Base-by-base conservation (phyloP, 2,113 vertebrate species). In the Ascaphus truei region DNA sequence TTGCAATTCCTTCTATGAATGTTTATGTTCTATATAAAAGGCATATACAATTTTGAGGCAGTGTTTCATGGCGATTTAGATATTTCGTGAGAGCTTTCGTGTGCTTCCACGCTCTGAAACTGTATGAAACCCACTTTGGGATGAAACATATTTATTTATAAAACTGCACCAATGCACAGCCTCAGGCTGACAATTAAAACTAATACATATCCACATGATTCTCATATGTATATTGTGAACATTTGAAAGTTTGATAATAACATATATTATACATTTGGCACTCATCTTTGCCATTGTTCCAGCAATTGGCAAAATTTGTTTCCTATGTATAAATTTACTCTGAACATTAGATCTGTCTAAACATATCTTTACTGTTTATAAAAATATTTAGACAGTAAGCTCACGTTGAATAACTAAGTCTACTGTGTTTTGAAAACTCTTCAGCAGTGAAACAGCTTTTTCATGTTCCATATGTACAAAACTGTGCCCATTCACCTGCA, bases 401-500 rank as follows among this genome's bases (percentile, higher is more conserved):
- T 98, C 96, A 91, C 97, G 94, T 87, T 96, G 94, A 87, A 99
- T 93, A 86, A 97, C 89, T 93, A 99, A 92, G 91, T 99, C 95
- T 94, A 99, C 97, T 85, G 89, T 96, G 81, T 92, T 93, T 89
- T 93, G 96, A 93, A 99, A 99, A 94, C 90, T 99, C 96, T 99
- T 99, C 92, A 99, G 93, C 71, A 99, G 93, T 83, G 96, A 89
- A 74, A 99, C 97, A 79, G 97, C 96, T 68, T 94, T 95, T 87
- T 99, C 95, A 16, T 99, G 97, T 89, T 99, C 95, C 93, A 97
- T 92, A 86, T 99, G 95, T 84, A 96, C 93, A 94, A 99, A 99
- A 90, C 93, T 99, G 93, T 98, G 96, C 88, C 97, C 96, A 3
- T 99, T 99, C 68, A 93, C 97, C 97, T 99, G 94, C 57, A 93